Base-by-base conservation (phyloP, 2,888 invertebrate genomes). In the Ligdia adustata region DNA sequence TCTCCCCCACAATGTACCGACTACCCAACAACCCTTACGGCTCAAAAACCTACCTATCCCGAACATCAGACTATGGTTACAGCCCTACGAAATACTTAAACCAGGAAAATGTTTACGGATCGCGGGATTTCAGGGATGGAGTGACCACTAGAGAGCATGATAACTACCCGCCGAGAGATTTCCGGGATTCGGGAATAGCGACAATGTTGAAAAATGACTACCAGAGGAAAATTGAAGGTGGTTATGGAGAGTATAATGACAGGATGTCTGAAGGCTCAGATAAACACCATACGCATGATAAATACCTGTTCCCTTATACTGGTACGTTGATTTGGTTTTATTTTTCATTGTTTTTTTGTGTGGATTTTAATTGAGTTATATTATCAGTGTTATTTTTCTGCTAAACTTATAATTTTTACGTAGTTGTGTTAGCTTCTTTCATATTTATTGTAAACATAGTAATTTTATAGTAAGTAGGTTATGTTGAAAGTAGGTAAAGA, bases 221-320 rank as follows among this genome's bases (percentile, higher is more conserved):
- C 60, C 90, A 91, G 41, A 80, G 90, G 45, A 90, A 90, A 47
- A 82, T 89, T 67, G 90, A 91, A n/a, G n/a, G n/a, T 39, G 71
- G 84, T 13, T 89, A 86, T 39, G 82, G 72, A 0, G 93, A 93
- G n/a, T 92, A 91, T 55, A 91, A 84, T 7, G 94, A 94, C 58
- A 87, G 94, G 18, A 91, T 93, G 85, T 94, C 94, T 0, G 94
- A 94, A 62, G 91, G 93, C 0, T 94, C 94, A 0, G 94, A 94
- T 33, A 94, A 94, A 62, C 94, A 94, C 66, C 93, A 92, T 58
- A 74, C 93, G 6, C 93, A 93, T 46, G 96, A 96, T 64, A 95
- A 95, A 90, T 97, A 96, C 79, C 89, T 94, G 52, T 96, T 96
- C 66, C 96, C 96, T 0, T 96, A 96, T 70, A 96, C 96, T 61